These are phyloP conservation scores for Saccostrea glomerata DNA, from an alignment of 1,140 invertebrate genomes.

Conservation along the genomic window DNA sequence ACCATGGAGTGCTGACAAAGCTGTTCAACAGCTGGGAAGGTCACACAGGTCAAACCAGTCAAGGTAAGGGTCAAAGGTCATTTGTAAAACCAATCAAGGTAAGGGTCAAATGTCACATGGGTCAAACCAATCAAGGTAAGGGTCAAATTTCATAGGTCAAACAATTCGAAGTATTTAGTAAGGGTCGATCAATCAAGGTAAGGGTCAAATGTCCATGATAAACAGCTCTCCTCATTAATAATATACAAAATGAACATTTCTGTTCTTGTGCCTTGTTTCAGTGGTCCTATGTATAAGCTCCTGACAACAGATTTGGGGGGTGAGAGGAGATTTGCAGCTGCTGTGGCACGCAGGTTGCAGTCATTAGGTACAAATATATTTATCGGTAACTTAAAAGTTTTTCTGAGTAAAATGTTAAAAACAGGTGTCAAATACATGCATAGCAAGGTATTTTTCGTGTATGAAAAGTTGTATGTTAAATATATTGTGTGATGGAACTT, in stretches of 20 bases:
- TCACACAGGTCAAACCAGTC: slow-evolving; percentile 76
- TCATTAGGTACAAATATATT: slow-evolving; percentile 65
- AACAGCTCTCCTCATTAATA: too few species aligned
- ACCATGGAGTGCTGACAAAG: slow-evolving; percentile 77
- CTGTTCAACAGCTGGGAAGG: slow-evolving; percentile 75
- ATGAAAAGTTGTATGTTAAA: too few species aligned
- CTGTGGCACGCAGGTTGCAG: slow-evolving; percentile 73
- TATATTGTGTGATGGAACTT: too few species aligned
- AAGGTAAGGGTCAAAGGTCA: slow-evolving; percentile 59
- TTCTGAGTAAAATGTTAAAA: too few species aligned
- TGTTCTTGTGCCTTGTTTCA: slow-evolving; percentile 51
- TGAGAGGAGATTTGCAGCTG: slow-evolving; percentile 74
- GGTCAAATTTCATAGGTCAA: neutral
- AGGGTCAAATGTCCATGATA: too few species aligned
- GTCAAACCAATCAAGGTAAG: slow-evolving; percentile 74
- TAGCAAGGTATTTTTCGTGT: too few species aligned
- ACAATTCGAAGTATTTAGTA: too few species aligned
- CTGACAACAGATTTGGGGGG: slow-evolving; percentile 74
- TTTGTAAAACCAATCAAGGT: slow-evolving; percentile 74
- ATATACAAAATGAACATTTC: neutral
- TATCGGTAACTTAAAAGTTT: too few species aligned
- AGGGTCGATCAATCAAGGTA: slow-evolving; percentile 59
- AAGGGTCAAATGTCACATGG: slow-evolving; percentile 65
- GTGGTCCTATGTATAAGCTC: slow-evolving; percentile 75
- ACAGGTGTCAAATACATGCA: too few species aligned